Evolutionary conservation across 2,888 invertebrate genomes (phyloP).

Genomic region (Quadroppia sp.): DNA sequence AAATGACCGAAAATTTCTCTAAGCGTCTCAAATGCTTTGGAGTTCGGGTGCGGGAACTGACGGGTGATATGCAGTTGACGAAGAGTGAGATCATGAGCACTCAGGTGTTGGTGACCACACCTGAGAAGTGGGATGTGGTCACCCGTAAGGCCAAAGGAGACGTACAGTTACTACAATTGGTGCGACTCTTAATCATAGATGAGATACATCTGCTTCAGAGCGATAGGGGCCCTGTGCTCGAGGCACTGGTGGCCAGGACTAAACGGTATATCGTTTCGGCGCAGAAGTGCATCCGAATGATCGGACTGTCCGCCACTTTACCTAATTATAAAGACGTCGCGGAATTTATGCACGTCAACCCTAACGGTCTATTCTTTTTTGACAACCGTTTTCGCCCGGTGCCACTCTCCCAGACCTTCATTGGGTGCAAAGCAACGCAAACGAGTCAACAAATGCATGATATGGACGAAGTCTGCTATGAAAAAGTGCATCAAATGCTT

Average conservation of each 20-base stretch:
- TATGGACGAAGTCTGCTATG: constrained; percentile 89
- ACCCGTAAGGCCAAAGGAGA: constrained; percentile 83
- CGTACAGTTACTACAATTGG: constrained; percentile 79
- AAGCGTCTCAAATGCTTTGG: constrained; percentile 72
- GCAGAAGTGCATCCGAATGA: constrained; percentile 79
- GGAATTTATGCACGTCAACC: constrained; percentile 86
- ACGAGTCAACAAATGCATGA: constrained; percentile 63
- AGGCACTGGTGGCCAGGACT: constrained; percentile 92
- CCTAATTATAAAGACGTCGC: constrained; percentile 98
- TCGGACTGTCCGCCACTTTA: constrained; percentile 92
- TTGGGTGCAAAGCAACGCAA: constrained; percentile 71
- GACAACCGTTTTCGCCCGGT: constrained; percentile 92
- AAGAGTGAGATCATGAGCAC: constrained; percentile 90
- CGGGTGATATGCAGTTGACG: constrained; percentile 96
- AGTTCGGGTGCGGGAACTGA: constrained; percentile 81
- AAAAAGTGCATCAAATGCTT: constrained; percentile 80
- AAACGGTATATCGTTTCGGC: constrained; percentile 65
- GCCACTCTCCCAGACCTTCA: constrained; percentile 83
- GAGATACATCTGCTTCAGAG: constrained; percentile 92
- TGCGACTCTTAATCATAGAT: constrained; percentile 89
- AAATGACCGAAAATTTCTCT: constrained; percentile 94
- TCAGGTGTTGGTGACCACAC: constrained; percentile 94
- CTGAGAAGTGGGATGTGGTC: constrained; percentile 99
- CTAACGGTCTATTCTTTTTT: constrained; percentile 88
- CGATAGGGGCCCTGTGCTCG: constrained; percentile 94